These are phyloP conservation scores for Caenorhabditis uteleia DNA, from an alignment of 2,888 invertebrate species.

Conservation along the genomic window DNA sequence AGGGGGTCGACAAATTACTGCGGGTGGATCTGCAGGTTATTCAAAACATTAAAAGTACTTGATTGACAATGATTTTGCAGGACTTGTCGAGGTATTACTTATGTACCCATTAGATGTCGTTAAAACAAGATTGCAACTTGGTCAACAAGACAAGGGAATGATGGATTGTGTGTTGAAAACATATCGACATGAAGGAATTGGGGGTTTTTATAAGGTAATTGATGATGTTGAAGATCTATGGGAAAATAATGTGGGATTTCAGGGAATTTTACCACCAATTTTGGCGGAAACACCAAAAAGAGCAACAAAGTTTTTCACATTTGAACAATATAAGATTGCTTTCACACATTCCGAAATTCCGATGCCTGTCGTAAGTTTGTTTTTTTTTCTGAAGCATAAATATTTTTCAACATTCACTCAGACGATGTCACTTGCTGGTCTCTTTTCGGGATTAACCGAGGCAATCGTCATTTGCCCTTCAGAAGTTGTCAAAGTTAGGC, in stretches of 20 bases:
- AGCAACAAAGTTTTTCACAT: conserved; percentile 90
- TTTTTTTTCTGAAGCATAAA: conserved; percentile 2
- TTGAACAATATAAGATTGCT: conserved; percentile 88
- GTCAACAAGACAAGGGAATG: conserved; percentile 77
- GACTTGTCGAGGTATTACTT: conserved; percentile 87
- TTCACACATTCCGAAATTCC: conserved; percentile 76
- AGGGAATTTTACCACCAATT: conserved; percentile 90
- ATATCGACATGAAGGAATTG: conserved; percentile 81
- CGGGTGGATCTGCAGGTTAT: conserved; percentile 85
- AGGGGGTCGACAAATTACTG: conserved; percentile 82
- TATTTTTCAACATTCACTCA: conserved; percentile 10
- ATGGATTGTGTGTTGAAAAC: conserved; percentile 88
- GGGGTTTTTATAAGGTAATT: conserved; percentile 57
- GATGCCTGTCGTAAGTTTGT: conserved; percentile 37
- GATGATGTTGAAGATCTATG: not conserved
- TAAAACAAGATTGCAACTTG: conserved; percentile 86
- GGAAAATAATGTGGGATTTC: conserved; percentile 68
- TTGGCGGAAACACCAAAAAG: conserved; percentile 92
- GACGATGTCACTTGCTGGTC: conserved; percentile 82
- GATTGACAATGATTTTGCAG: too few relatives aligned
- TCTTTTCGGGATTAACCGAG: conserved; percentile 86
- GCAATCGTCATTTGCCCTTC: conserved; percentile 90
- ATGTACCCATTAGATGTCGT: conserved; percentile 95
- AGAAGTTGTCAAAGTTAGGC: conserved; percentile 86
- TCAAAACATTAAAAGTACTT: not conserved